Evolutionary conservation across 1,140 invertebrate genomes (phyloP).

Genomic region (Orius laevigatus): DNA sequence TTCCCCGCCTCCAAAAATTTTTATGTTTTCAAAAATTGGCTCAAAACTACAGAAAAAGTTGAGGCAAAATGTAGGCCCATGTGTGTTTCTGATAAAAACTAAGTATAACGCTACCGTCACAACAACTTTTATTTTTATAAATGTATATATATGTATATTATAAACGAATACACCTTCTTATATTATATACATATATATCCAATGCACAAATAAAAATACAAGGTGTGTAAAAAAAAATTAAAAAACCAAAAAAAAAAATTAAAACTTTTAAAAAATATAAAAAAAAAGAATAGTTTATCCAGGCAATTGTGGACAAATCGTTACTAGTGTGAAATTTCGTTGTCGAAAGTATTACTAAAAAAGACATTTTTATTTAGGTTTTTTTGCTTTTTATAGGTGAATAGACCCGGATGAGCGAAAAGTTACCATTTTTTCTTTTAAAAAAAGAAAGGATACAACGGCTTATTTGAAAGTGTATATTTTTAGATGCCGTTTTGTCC

Average conservation of each 20-base stretch:
- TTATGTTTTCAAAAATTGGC: no score
- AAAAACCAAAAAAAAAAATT: conserved; percentile 11
- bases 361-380: conserved; percentile 6
- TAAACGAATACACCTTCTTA: conserved; percentile 5
- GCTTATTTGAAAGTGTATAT: conserved; percentile 15
- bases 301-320: not conserved
- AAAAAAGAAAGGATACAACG: conserved; percentile 11
- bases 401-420: not conserved
- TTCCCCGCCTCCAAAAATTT: no score
- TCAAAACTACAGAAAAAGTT: no score
- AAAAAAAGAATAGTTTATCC: not conserved
- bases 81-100: no score
- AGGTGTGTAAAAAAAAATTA: conserved; percentile 7
- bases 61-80: no score
- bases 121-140: not conserved
- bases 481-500: conserved; percentile 13
- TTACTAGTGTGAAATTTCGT: conserved; percentile 1
- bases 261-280: not conserved
- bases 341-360: not conserved
- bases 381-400: conserved; percentile 7
- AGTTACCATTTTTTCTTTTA: conserved; percentile 5
- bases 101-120: no score
- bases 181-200: conserved; percentile 9
- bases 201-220: conserved; percentile 8
- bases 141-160: conserved; percentile 10